phyloP scores from a whole-genome alignment of 2,113 vertebrate genomes.

The Tachysurus vachellii region DNA sequence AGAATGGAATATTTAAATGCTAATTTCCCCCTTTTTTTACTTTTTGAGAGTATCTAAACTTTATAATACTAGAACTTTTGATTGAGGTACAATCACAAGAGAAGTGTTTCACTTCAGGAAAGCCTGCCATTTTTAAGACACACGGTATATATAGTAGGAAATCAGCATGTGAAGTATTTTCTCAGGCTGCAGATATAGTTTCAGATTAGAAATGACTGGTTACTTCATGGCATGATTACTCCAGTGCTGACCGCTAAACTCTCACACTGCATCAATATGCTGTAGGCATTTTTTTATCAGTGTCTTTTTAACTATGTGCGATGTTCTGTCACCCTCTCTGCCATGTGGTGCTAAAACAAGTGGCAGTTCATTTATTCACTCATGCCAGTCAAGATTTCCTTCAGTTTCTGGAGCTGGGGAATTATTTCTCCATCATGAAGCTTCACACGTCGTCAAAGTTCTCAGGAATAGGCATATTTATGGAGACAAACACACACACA shows the following conservation, averaged over 20 bases:
- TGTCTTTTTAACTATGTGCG: constrained; percentile 5
- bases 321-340: constrained; percentile 12
- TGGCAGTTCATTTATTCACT: neutral
- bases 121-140: neutral
- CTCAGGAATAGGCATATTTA: constrained; percentile 48
- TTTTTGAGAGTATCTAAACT: neutral
- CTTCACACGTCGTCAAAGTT: constrained; percentile 27
- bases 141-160: neutral
- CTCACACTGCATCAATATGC: constrained; percentile 22
- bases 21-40: neutral
- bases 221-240: neutral
- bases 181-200: neutral
- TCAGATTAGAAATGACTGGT: constrained; percentile 35
- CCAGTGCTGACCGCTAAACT: neutral
- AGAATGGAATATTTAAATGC: neutral
- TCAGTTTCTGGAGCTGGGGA: constrained; percentile 20
- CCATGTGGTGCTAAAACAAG: constrained; percentile 19
- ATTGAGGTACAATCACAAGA: neutral
- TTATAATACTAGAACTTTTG: neutral
- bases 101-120: neutral
- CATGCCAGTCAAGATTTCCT: neutral
- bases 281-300: constrained; percentile 33
- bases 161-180: neutral
- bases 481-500: constrained; percentile 49
- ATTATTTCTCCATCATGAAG: neutral